Conservation (phyloP, 2,113 vertebrate species). For the Philantomba maxwellii region DNA sequence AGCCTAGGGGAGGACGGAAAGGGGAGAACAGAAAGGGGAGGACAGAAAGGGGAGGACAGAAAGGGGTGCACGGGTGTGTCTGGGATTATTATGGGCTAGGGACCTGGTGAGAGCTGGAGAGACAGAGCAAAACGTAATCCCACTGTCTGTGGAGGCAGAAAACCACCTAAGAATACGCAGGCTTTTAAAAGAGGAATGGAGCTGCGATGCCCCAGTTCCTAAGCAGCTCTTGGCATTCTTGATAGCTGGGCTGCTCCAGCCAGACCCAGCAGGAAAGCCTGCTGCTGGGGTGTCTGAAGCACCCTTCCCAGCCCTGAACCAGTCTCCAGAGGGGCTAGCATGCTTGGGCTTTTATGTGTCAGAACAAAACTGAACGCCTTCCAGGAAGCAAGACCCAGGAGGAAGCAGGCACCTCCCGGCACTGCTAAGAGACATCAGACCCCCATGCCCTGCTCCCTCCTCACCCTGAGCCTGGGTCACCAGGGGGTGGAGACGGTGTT, state of each 20-base stretch:
- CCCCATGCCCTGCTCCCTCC: not conserved
- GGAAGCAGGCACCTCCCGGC: not conserved
- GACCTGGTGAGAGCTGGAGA: too few relatives aligned
- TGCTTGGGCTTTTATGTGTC: not conserved
- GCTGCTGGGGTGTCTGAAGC: accelerated
- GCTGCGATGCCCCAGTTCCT: not conserved
- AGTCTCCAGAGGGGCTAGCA: not conserved
- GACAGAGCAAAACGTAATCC: not conserved
- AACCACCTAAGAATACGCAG: not conserved
- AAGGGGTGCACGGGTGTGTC: too few relatives aligned
- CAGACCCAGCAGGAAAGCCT: not conserved
- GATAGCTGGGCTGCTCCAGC: not conserved
- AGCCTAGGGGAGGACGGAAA: too few relatives aligned
- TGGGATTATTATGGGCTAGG: too few relatives aligned
- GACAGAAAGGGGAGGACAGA: too few relatives aligned
- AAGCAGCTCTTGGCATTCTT: not conserved
- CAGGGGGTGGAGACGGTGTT: not conserved
- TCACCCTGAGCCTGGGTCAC: not conserved
- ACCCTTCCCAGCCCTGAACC: not conserved
- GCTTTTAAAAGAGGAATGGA: not conserved
- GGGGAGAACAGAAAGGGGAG: too few relatives aligned
- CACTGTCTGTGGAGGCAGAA: not conserved
- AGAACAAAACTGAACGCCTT: not conserved
- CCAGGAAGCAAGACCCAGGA: not conserved
- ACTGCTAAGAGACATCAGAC: not conserved